phyloP scores from a whole-genome alignment of 2,113 vertebrate species.

The Girardinichthys multiradiatus region DNA sequence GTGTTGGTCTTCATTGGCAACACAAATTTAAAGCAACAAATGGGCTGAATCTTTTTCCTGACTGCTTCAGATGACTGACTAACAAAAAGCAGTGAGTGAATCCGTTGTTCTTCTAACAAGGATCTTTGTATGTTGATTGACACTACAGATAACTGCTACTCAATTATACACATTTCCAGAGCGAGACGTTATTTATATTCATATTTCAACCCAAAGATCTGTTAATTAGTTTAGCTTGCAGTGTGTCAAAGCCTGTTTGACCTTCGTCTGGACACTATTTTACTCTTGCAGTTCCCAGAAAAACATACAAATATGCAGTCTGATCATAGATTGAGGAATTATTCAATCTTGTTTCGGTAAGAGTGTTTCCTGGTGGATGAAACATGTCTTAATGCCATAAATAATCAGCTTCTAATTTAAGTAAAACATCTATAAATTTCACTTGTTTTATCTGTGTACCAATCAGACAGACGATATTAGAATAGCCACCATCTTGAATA shows the following conservation, averaged over 20 bases:
- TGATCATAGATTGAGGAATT: constrained; percentile 3
- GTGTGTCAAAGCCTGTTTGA: constrained; percentile 57
- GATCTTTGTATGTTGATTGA: constrained; percentile 14
- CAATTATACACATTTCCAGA: constrained; percentile 51
- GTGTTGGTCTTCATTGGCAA: too few relatives aligned
- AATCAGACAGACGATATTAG: neutral
- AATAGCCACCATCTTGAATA: neutral
- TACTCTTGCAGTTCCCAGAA: constrained; percentile 24
- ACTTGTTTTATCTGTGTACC: neutral
- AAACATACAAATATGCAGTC: constrained; percentile 3
- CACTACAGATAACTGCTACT: constrained; percentile 23
- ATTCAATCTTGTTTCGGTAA: constrained; percentile 10
- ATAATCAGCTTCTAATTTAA: neutral
- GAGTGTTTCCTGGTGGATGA: constrained; percentile 9
- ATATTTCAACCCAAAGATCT: constrained; percentile 58
- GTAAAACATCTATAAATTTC: neutral
- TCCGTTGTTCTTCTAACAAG: neutral
- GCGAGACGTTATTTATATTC: constrained; percentile 49
- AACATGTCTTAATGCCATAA: neutral
- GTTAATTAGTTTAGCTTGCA: constrained; percentile 61
- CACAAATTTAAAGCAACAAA: neutral
- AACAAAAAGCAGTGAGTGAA: neutral
- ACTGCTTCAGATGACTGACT: constrained; percentile 6
- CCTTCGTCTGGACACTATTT: constrained; percentile 50
- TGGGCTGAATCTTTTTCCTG: neutral